phyloP scores from a whole-genome alignment of 1,140 invertebrate genomes.

The Diorhabda elongata region DNA sequence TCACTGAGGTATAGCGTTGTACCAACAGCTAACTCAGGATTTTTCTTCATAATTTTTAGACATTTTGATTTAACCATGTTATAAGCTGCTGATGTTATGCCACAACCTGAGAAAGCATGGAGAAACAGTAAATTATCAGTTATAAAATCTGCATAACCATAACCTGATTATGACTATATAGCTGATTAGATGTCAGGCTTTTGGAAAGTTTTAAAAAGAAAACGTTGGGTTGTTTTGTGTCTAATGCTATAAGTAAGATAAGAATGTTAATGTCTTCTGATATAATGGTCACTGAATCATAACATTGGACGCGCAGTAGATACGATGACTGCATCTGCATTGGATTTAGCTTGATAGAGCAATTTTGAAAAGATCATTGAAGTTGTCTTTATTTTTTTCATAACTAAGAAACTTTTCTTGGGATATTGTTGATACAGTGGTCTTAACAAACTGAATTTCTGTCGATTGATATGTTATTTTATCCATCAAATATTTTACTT shows the following conservation, averaged over 20 bases:
- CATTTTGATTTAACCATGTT: conserved; percentile 12
- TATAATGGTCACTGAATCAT: neutral
- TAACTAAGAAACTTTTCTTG: conserved; percentile 13
- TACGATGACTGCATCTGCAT: too few species aligned
- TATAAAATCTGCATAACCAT: neutral
- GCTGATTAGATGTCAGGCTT: neutral
- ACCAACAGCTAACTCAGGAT: neutral
- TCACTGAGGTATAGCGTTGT: neutral
- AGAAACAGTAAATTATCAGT: conserved; percentile 4
- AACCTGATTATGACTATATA: neutral
- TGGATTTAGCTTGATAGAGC: neutral
- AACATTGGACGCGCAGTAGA: neutral
- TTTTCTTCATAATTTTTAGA: conserved; percentile 4
- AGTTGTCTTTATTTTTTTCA: neutral
- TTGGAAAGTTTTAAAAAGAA: conserved; percentile 5
- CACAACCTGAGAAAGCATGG: conserved; percentile 16
- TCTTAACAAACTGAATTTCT: conserved; percentile 14
- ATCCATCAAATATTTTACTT: conserved; percentile 11
- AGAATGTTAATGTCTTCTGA: conserved; percentile 2
- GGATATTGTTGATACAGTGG: conserved; percentile 8
- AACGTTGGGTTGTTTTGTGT: conserved; percentile 1
- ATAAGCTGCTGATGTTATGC: conserved; percentile 13
- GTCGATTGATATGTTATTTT: neutral
- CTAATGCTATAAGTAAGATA: conserved; percentile 5
- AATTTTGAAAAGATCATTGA: conserved; percentile 9